phyloP scores from a whole-genome alignment of 1,140 invertebrate species.

The Drosophila asahinai region DNA sequence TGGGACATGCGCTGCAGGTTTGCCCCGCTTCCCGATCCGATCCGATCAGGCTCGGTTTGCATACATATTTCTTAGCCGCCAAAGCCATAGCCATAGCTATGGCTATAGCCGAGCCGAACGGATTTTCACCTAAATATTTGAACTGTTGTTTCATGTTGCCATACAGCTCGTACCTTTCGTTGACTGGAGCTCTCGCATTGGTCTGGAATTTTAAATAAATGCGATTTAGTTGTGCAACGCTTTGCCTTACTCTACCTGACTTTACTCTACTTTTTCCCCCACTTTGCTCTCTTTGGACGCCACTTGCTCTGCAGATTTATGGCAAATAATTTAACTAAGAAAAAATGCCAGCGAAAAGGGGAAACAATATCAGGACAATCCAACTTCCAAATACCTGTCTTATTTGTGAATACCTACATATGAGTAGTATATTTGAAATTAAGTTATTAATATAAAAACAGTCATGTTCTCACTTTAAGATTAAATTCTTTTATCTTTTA shows the following conservation, averaged over 20 bases:
- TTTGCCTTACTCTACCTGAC: slow-evolving; percentile 39
- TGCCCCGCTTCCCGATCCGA: background rate
- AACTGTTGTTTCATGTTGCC: slow-evolving; percentile 34
- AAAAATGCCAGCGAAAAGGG: background rate
- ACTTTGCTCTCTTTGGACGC: slow-evolving; percentile 27
- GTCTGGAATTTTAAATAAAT: slow-evolving; percentile 81
- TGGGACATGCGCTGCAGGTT: slow-evolving; percentile 56
- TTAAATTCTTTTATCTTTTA: too few species aligned
- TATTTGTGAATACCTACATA: background rate
- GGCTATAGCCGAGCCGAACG: slow-evolving; percentile 14
- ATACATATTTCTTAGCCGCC: slow-evolving; percentile 53
- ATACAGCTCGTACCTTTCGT: slow-evolving; percentile 25
- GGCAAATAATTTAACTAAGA: slow-evolving; percentile 48
- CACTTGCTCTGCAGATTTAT: slow-evolving; percentile 65
- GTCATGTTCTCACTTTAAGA: too few species aligned
- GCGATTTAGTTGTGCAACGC: slow-evolving; percentile 76
- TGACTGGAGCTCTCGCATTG: slow-evolving; percentile 50
- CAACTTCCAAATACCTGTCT: slow-evolving; percentile 1
- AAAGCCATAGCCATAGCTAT: slow-evolving; percentile 36
- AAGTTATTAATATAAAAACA: too few species aligned
- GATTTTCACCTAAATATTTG: slow-evolving; percentile 68
- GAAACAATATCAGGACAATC: background rate
- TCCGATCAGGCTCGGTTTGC: slow-evolving; percentile 27
- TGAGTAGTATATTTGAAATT: too few species aligned
- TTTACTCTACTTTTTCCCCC: slow-evolving; percentile 51